Percentiles rank a stretch among this genome's conserved stretches.
phyloP scores from a whole-genome alignment of 2,888 invertebrate genomes.

The Scotopteryx bipunctaria region DNA sequence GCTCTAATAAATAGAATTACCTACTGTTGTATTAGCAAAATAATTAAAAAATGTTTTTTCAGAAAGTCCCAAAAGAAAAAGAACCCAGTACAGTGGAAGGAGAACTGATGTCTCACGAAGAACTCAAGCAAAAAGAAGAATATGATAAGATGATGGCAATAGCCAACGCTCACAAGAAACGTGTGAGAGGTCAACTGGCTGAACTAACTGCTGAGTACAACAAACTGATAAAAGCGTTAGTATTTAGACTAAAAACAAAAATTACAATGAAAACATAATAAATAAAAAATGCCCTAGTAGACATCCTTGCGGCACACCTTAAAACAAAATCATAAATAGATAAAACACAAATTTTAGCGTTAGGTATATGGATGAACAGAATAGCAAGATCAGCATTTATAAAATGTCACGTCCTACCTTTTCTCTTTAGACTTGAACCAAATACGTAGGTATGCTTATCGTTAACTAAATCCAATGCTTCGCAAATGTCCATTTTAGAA shows the following conservation, averaged over 20 bases:
- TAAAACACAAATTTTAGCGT: no score
- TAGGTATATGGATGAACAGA: no score
- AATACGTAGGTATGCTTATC: no score
- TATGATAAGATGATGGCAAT: conserved; percentile 84
- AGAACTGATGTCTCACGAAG: conserved; percentile 83
- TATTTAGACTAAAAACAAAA: conserved; percentile 8
- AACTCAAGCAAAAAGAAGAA: conserved; percentile 87
- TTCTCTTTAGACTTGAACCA: neutral
- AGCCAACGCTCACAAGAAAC: conserved; percentile 85
- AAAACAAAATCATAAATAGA: no score
- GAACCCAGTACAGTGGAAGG: conserved; percentile 71
- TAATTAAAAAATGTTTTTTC: neutral
- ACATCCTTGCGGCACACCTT: neutral
- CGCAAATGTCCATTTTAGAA: conserved; percentile 55
- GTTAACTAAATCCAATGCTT: neutral
- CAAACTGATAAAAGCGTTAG: conserved; percentile 80
- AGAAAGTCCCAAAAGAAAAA: conserved; percentile 52
- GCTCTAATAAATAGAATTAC: conserved; percentile 6
- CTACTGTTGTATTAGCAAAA: neutral
- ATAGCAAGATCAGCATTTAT: no score
- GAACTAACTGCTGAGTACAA: conserved; percentile 83
- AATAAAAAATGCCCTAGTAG: conserved; percentile 1
- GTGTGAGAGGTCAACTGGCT: conserved; percentile 80
- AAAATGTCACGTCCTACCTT: no score
- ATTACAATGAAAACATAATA: neutral